Evolutionary conservation across 2,113 vertebrate genomes (phyloP), one percentile per base, ranked within the genome.

Genomic region (Anarhynchus alexandrinus): DNA sequence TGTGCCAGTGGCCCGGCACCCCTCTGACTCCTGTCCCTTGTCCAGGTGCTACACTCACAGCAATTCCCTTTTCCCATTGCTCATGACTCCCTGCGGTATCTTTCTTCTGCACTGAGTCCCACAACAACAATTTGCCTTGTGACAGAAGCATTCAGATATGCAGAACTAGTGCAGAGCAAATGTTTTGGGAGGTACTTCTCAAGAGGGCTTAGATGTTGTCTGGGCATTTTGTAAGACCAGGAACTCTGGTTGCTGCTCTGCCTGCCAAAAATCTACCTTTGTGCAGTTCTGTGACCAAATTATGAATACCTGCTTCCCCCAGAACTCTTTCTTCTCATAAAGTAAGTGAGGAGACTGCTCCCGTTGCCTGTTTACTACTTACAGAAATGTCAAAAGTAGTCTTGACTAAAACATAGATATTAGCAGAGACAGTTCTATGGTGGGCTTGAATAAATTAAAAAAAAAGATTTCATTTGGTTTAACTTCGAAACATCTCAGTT

Each of bases 401-500:
- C 71, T 61, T 73, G 70, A 73, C 16, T 73, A 38, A 79, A 94
- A 82, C 2, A 2, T 61, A 42, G 20, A n/a, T 7, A 23, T 59
- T 62, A 73, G 32, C 51, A 71, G 59, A 86, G n/a, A 8, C 32
- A 83, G 38, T 79, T 66, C 27, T 71, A 16, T 51, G 34, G 45
- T 65, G 38, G 38, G 6, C 21, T 61, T 43, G 47, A 26, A 47
- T 87, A 57, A 57, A 59, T 67, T 27, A 65, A 54, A 40, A 40
- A 40, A 69, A 9, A 34, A 47, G 25, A 43, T 73, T 79, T 79
- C 17, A 62, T 66, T 77, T 58, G 42, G 10, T 88, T 88, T 88
- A 47, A 40, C 72, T 95, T 96, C 45, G 40, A 65, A 78, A 91
- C 7, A 83, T 74, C 61, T 94, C 29, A 18, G 57, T 92, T 96